phyloP scores from a whole-genome alignment of 2,113 vertebrate species.

The Chaenocephalus aceratus region DNA sequence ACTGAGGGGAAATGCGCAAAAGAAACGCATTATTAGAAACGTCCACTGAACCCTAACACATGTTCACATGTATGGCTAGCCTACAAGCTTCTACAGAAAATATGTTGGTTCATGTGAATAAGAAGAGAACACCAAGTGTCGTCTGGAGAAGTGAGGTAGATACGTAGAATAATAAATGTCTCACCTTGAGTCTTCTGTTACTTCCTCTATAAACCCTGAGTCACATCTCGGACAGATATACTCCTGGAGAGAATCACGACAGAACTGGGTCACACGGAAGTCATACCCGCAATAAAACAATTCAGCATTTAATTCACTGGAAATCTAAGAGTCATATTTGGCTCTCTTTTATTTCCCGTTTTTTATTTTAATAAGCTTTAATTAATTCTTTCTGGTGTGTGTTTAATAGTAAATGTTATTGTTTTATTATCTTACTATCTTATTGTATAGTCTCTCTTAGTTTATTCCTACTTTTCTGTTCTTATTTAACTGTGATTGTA shows the following conservation, averaged over 20 bases:
- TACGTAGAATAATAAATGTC: background rate
- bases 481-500: too few species aligned
- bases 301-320: background rate
- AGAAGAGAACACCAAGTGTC: background rate
- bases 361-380: too few species aligned
- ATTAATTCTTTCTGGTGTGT: too few species aligned
- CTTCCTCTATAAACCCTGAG: conserved; percentile 96
- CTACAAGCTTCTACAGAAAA: background rate
- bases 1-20: conserved; percentile 78
- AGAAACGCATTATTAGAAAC: conserved; percentile 49
- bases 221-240: conserved; percentile 95
- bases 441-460: too few species aligned
- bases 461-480: too few species aligned
- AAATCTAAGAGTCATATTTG: background rate
- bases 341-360: background rate
- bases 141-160: conserved; percentile 10
- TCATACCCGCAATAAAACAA: background rate
- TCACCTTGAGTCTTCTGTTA: conserved; percentile 96
- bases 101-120: background rate
- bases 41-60: conserved; percentile 15
- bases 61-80: background rate
- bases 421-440: too few species aligned
- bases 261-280: conserved; percentile 8
- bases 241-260: conserved; percentile 84
- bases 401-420: too few species aligned